Base-by-base conservation (phyloP, 2,888 invertebrate species). In the Meandrusa payeni region DNA sequence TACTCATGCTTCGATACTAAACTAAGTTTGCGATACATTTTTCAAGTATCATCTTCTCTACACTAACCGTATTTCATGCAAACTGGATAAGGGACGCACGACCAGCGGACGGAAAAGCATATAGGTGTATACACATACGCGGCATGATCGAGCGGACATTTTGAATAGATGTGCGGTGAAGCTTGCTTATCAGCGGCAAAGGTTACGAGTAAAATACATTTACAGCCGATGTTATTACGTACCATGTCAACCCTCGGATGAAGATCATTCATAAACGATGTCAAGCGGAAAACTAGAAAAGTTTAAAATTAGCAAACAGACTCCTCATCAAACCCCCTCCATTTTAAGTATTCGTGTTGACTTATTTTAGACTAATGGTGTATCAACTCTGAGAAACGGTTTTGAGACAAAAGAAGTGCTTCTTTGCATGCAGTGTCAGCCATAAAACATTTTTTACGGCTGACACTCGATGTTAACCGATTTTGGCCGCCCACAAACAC, bases 141-240 rank as follows among this genome's bases (percentile, higher is more conserved):
- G 20, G 13, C 26, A 6, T 19, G 41, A 22, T 20, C 41, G 34
- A 22, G 3, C 28, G 28, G 11, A 6, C 28, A 9, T 11, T 15
- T 9, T 41, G 45, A 54, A 58, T 54, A 38, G 52, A 48, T 49
- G 52, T 54, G 53, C 52, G 48, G 37, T 56, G 54, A 54, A 50
- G 54, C 55, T 44, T 49, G 45, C 54, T 52, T 53, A 56, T 54
- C 55, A 22, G 41, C 7, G 13, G 9, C 15, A 7, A 27, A 27
- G 41, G 13, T 33, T 2, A 26, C 28, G 22, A 3, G 13, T 24
- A 22, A 27, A 41, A 26, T 19, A 41, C 26, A 32, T 19, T 19
- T 33, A 11, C 17, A 7, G 5, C 13, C 9, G 1, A 5, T 12
- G 10, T 23, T 22, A 34, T 33, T 23, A 23, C 32, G 22, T 20